Percentiles rank a stretch among this genome's conserved stretches.
phyloP scores from a whole-genome alignment of 2,113 vertebrate species.

The Talpa occidentalis region DNA sequence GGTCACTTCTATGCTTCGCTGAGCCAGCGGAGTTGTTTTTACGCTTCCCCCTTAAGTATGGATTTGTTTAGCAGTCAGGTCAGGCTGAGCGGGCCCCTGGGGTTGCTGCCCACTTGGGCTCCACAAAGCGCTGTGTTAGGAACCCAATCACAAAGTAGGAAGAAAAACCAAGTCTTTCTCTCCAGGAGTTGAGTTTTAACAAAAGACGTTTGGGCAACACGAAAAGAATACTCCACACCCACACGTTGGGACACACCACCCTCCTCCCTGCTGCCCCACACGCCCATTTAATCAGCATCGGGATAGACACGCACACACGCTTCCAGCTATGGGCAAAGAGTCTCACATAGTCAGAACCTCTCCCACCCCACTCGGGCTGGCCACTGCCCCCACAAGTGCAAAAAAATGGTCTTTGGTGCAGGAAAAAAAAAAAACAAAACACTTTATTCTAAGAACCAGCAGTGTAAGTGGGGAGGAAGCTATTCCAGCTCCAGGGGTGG shows the following conservation, averaged over 20 bases:
- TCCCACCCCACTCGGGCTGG: no score
- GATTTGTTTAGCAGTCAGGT: background rate
- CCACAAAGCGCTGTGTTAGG: background rate
- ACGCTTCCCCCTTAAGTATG: background rate
- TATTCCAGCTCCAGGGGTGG: no score
- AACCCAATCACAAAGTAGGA: background rate
- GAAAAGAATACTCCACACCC: background rate
- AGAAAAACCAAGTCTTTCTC: background rate
- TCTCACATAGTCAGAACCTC: no score
- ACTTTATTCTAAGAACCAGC: no score
- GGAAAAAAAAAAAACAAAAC: no score
- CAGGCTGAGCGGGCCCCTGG: background rate
- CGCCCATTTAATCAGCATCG: background rate
- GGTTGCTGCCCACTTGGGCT: background rate
- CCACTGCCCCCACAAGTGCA: no score
- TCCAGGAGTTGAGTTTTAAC: background rate
- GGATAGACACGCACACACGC: background rate
- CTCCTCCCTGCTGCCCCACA: no score
- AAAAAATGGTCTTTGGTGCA: no score
- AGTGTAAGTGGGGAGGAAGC: no score
- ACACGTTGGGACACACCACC: no score
- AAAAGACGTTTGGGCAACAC: background rate
- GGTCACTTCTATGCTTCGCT: background rate
- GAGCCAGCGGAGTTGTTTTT: background rate
- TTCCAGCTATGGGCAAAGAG: no score